These are phyloP conservation scores for Onychorhynchus coronatus DNA, from an alignment of 2,113 vertebrate species.

Conservation along the genomic window DNA sequence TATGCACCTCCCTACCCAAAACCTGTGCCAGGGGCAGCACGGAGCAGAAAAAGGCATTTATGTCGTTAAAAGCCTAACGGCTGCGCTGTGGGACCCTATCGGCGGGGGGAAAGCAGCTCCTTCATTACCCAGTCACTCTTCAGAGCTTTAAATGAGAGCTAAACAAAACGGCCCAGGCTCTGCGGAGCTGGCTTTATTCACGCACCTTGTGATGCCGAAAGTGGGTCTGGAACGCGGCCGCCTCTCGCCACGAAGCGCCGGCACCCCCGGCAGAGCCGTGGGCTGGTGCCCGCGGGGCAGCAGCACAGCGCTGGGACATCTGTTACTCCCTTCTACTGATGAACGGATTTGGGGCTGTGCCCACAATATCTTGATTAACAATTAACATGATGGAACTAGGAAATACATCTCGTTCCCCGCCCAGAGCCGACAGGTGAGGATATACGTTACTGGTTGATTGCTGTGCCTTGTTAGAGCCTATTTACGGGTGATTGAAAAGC, in stretches of 20 bases:
- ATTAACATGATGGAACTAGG: not conserved
- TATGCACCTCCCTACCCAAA: not conserved
- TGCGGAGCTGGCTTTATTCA: constrained; percentile 2
- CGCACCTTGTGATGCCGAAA: not conserved
- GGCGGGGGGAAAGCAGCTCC: not conserved
- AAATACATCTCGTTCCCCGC: not conserved
- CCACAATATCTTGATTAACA: not conserved
- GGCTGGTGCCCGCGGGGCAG: not conserved
- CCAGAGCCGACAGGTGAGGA: not conserved
- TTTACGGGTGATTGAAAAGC: constrained; percentile 34
- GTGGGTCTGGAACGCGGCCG: not conserved
- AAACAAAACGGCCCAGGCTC: constrained; percentile 8
- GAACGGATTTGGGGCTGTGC: not conserved
- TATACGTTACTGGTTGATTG: constrained; percentile 3
- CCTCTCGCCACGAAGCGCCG: fast-evolving
- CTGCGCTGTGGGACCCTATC: not conserved
- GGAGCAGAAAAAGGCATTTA: not conserved
- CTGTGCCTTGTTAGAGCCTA: constrained; percentile 22
- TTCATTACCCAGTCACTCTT: constrained; percentile 39
- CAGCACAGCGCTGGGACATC: not conserved
- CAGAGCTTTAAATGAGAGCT: not conserved
- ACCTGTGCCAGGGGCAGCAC: not conserved
- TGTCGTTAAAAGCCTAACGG: not conserved
- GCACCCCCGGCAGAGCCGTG: not conserved
- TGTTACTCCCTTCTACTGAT: not conserved